Evolutionary conservation across 2,888 invertebrate genomes (phyloP), one percentile per base, ranked within the genome.

Genomic region (Masnerella sp.): DNA sequence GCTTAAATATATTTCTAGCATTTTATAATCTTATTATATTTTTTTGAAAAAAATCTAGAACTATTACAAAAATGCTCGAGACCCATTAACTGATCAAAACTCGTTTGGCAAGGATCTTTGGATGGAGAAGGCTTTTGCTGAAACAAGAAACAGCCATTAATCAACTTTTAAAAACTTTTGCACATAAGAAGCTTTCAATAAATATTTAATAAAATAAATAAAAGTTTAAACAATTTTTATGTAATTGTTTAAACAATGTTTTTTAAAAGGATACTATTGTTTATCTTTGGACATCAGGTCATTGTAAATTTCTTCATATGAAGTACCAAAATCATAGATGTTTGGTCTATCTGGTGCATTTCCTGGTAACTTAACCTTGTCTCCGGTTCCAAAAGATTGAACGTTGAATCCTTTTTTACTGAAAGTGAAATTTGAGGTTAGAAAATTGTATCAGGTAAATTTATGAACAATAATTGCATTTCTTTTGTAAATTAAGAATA

Each of bases 391-490:
- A 89, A 94, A 98, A 0, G 98, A 98, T 84, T 95, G 93, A 0
- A 99, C 98, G 85, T 93, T 93, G 86, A 96, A 99, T 9, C 99
- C 99, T 84, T 98, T 98, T 89, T 99, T 99, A 61, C 96, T 95
- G 87, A 52, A 85, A 85, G 69, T n/a, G n/a, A n/a, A n/a, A n/a
- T n/a, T n/a, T n/a, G n/a, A n/a, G n/a, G n/a, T n/a, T n/a, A n/a
- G 69, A 59, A 68, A 77, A 70, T n/a, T 12, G 12, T 5, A 18
- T 22, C 22, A 22, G 22, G 7, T 5, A 22, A 5, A 22, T 7
- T 22, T 22, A 22, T 5, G 3, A 30, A 30, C 30, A 30, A 7
- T n/a, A 30, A 30, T 9, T 9, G 9, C 4, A 30, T 30, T 30
- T 9, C n/a, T 30, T 30, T 9, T 30, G 7, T 22, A 22, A 22